A percentile compares a stretch with the other conserved stretches of the same genome.
phyloP scores from a whole-genome alignment of 1,140 invertebrate genomes.

The Cherax quadricarinatus region DNA sequence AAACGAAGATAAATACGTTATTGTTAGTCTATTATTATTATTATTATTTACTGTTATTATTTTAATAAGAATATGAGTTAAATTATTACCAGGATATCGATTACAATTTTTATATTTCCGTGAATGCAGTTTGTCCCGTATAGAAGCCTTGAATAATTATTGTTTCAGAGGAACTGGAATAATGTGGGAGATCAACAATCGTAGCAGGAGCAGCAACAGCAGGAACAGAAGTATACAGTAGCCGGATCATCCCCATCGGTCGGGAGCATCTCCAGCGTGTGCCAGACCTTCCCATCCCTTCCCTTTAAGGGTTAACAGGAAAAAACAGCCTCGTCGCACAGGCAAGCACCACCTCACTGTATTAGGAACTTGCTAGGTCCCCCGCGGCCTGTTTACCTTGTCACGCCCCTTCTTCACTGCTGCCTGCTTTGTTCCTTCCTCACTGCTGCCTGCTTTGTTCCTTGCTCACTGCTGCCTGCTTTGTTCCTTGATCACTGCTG shows the following conservation, averaged over 20 bases:
- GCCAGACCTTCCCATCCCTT: neutral
- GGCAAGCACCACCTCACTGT: neutral
- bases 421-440: neutral
- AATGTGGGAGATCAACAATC: neutral
- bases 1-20: no score
- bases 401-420: neutral
- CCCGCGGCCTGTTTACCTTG: neutral
- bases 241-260: neutral
- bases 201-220: neutral
- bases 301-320: conserved; percentile 5
- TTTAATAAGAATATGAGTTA: no score
- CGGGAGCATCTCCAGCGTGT: neutral
- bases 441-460: neutral
- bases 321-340: neutral
- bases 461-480: no score
- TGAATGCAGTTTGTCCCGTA: no score
- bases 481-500: no score
- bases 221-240: neutral
- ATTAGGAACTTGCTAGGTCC: neutral
- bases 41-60: no score
- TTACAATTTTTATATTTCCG: no score
- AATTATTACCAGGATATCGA: no score
- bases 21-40: no score
- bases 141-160: no score
- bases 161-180: no score